Base-by-base conservation (phyloP, 2,888 invertebrate species). In the Athalia rosae region DNA sequence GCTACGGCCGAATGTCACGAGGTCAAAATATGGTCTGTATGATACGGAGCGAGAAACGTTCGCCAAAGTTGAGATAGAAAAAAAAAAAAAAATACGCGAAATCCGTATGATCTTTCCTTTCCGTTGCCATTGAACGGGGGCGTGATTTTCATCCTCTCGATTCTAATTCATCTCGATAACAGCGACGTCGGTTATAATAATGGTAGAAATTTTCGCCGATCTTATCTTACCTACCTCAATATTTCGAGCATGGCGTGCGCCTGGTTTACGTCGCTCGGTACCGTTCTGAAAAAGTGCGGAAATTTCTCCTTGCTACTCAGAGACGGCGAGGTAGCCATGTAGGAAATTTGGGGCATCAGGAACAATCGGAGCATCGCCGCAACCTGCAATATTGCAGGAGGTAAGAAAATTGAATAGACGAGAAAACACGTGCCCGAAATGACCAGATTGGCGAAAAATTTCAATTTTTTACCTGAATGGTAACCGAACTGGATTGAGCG, bases 271-370 rank as follows among this genome's bases (percentile, higher is more conserved):
- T 93, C 92, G 45, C 92, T 92, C 2, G 92, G 92, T 4, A 92
- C 92, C 0, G 92, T 93, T 63, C 92, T 87, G 81, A 92, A 91
- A 83, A 92, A 92, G 82, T 91, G 92, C 4, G 91, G 91, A 82
- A 91, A 92, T 76, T 89, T 88, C 61, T 91, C 90, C 76, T 89
- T 90, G 84, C 91, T 91, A 84, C 92, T 92, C 63, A 93, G 89
- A 5, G 91, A 91, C 1, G 92, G 91, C 15, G 91, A 91, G 1
- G 92, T 92, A 9, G 92, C 91, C 87, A 91, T 90, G 84, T 92
- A 92, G 64, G 92, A 92, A 81, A 92, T 90, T 83, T 92, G 91
- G 1, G 93, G 92, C 28, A 93, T 90, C 67, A 91, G 85, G 85
- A 92, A 92, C n/a, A 91, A 84, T 50, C 91, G 85, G 47, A 92